Evolutionary conservation across 2,888 invertebrate genomes (phyloP).

Genomic region (Malachius bipustulatus): DNA sequence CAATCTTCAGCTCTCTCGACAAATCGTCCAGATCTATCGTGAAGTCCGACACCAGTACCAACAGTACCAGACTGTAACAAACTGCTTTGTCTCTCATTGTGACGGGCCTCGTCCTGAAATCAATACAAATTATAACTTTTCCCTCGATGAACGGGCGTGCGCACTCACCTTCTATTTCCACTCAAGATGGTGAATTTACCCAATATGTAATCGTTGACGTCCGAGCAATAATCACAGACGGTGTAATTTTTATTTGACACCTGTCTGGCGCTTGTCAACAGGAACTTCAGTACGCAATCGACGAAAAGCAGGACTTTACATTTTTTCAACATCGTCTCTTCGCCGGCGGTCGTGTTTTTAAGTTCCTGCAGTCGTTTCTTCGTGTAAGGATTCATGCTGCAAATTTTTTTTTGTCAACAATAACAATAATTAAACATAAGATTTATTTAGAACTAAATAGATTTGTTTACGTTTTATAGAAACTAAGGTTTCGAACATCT

Average conservation of each 20-base stretch:
- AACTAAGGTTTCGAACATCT: no score
- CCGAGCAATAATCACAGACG: conserved; percentile 27
- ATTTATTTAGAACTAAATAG: no score
- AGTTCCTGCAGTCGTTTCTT: conserved; percentile 20
- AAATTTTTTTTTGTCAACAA: no score
- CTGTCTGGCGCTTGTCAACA: conserved; percentile 22
- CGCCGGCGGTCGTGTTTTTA: conserved; percentile 11
- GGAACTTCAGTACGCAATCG: conserved; percentile 28
- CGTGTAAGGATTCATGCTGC: conserved; percentile 22
- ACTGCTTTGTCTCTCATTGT: conserved; percentile 32
- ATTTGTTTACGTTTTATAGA: no score
- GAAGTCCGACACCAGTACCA: conserved; percentile 28
- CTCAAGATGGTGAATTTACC: conserved; percentile 24
- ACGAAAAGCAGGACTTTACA: conserved; percentile 29
- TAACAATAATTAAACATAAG: no score
- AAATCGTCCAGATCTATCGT: conserved; percentile 27
- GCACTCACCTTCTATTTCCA: conserved; percentile 22
- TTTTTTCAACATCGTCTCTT: conserved; percentile 18
- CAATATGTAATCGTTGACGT: conserved; percentile 28
- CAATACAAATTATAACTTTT: no score
- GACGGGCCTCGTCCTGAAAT: conserved; percentile 26
- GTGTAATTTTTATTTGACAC: conserved; percentile 26
- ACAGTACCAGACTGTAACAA: conserved; percentile 31
- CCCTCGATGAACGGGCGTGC: no score
- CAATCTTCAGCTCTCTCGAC: conserved; percentile 27